Evolutionary conservation across 2,888 invertebrate genomes (phyloP), one percentile per base, ranked within the genome.

Genomic region (Brenthis daphne): DNA sequence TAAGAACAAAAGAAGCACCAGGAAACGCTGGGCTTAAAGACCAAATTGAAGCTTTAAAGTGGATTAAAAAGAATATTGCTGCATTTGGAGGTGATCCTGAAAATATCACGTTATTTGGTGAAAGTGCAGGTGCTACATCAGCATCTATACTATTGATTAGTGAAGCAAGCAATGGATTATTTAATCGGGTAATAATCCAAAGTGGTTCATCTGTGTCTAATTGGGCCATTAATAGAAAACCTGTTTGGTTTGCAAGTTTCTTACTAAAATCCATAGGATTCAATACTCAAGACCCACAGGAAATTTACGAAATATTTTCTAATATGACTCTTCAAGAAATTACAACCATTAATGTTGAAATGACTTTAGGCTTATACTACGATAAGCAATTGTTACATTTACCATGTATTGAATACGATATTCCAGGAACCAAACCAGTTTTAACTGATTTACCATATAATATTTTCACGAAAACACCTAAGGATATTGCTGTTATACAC

Each of bases 21-120:
- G 92, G 92, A 2, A 92, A 92, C 56, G 89, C 89, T 60, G 92
- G 88, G 0, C 74, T 92, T 1, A 91, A 89, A 79, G 92, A 92
- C 65, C 92, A 92, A 73, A 78, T 91, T 53, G 89, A 90, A 54
- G 92, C 92, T n/a, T 75, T 92, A 14, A 85, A 80, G 73, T 92
- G 92, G 92, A 82, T 92, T 0, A 86, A 89, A 75, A 86, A 83
- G 71, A 92, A 92, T 74, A 89, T 92, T 20, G 88, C 83, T 24
- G 85, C 86, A 0, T 92, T 92, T 69, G 90, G 91, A 11, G 92
- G 92, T 11, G 89, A 92, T 72, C 86, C 88, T 8, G 85, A 92
- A 50, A 89, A 90, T 76, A 74, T 92, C 2, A 92, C 92, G 0
- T n/a, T 90, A 5, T 92, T 92, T 73, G 92, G 92, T 6, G 89